Conservation (phyloP, 2,113 vertebrate species). For the Bubalus kerabau region DNA sequence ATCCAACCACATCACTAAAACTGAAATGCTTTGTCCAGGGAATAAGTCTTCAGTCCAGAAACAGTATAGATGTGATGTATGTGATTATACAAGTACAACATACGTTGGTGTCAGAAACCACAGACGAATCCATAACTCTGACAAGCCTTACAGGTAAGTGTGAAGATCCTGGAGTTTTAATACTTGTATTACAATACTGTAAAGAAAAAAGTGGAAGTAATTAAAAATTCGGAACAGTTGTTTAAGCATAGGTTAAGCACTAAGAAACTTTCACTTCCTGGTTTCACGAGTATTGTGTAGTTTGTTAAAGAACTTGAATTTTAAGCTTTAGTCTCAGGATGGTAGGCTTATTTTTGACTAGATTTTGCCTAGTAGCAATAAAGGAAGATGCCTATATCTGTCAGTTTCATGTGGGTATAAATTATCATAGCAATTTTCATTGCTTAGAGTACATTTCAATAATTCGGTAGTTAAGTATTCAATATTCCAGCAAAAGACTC, state of each 20-base stretch:
- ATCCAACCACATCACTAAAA: constrained; percentile 9
- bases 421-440: not conserved
- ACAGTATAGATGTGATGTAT: constrained; percentile 92
- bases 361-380: not conserved
- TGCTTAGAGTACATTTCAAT: not conserved
- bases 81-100: constrained; percentile 94
- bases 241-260: not conserved
- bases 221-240: not conserved
- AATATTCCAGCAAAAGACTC: not conserved
- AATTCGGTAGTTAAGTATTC: not conserved
- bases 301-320: not conserved
- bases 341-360: not conserved
- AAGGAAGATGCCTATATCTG: not conserved
- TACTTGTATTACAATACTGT: not conserved
- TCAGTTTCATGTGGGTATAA: not conserved
- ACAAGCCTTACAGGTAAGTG: constrained; percentile 95
- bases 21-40: constrained; percentile 64
- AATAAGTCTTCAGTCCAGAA: constrained; percentile 82
- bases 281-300: not conserved
- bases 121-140: constrained; percentile 93
- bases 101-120: constrained; percentile 97
- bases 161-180: not conserved
- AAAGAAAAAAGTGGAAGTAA: not conserved
- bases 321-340: not conserved
- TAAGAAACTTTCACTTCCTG: not conserved